Evolutionary conservation across 2,888 invertebrate genomes (phyloP).

Genomic region (Harmothoe impar): DNA sequence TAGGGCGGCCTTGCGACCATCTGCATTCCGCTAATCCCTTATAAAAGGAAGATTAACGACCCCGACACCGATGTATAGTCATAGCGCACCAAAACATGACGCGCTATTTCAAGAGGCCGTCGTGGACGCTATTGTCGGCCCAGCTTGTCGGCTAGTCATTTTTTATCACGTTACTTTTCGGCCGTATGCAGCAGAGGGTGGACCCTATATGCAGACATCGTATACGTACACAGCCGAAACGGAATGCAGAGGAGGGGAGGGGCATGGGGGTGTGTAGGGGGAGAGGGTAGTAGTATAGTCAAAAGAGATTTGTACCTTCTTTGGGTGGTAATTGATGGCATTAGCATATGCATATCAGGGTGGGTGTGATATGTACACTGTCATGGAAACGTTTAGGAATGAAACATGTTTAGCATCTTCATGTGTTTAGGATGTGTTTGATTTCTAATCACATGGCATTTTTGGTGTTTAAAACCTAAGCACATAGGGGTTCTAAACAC

Average conservation of each 20-base stretch:
- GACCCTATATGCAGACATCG: neutral
- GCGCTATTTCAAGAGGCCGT: neutral
- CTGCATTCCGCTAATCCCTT: constrained; percentile 60
- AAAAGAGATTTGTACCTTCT: neutral
- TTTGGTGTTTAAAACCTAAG: too few species aligned
- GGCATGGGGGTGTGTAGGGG: neutral
- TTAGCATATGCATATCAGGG: constrained; percentile 22
- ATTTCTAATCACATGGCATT: too few species aligned
- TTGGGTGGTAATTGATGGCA: constrained; percentile 21
- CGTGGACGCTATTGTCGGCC: neutral
- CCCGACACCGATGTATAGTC: constrained; percentile 54
- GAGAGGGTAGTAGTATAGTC: neutral
- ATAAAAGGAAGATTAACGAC: constrained; percentile 61
- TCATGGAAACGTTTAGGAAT: too few species aligned
- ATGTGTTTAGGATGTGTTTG: too few species aligned
- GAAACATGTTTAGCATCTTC: too few species aligned
- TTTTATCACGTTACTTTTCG: constrained; percentile 37
- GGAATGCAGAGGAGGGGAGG: constrained; percentile 1
- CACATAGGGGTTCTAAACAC: too few species aligned
- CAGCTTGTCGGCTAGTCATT: constrained; percentile 43
- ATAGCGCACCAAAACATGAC: constrained; percentile 55
- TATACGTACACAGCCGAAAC: neutral
- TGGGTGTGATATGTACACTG: neutral
- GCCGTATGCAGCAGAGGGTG: neutral
- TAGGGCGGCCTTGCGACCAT: constrained; percentile 5